These are phyloP conservation scores for Columba livia DNA, from an alignment of 2,113 vertebrate genomes.

Conservation along the genomic window DNA sequence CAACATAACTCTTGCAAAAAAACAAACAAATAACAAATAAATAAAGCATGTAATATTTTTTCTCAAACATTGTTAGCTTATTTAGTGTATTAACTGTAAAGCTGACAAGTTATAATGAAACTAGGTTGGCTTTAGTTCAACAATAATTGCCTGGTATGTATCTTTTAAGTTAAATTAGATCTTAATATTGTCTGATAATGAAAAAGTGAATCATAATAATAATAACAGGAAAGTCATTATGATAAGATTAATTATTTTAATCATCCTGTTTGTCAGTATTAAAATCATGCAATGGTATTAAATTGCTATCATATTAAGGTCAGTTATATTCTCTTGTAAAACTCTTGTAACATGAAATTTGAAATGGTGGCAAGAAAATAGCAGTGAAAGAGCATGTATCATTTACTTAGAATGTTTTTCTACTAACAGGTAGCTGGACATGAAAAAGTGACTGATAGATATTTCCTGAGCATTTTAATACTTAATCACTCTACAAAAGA, in stretches of 20 bases:
- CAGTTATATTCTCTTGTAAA: background rate
- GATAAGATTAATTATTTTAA: constrained; percentile 40
- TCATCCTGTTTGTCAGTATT: background rate
- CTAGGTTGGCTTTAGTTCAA: background rate
- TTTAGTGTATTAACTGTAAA: background rate
- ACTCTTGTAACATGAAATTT: background rate
- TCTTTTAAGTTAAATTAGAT: constrained; percentile 39
- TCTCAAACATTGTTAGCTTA: background rate
- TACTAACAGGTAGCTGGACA: background rate
- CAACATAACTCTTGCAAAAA: background rate
- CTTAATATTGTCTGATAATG: constrained; percentile 1
- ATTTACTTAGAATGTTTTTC: background rate
- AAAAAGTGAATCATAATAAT: constrained; percentile 38
- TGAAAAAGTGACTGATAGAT: background rate
- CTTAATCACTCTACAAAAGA: background rate
- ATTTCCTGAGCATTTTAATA: background rate
- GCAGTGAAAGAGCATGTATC: background rate
- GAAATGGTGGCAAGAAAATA: background rate
- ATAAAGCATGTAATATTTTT: background rate
- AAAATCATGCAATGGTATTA: background rate
- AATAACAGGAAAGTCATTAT: constrained; percentile 50
- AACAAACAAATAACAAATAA: background rate
- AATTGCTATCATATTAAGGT: background rate
- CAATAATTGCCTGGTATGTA: constrained; percentile 12
- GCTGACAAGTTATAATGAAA: background rate